Base-by-base conservation (phyloP, 2,113 vertebrate genomes). In the Xenus cinereus region DNA sequence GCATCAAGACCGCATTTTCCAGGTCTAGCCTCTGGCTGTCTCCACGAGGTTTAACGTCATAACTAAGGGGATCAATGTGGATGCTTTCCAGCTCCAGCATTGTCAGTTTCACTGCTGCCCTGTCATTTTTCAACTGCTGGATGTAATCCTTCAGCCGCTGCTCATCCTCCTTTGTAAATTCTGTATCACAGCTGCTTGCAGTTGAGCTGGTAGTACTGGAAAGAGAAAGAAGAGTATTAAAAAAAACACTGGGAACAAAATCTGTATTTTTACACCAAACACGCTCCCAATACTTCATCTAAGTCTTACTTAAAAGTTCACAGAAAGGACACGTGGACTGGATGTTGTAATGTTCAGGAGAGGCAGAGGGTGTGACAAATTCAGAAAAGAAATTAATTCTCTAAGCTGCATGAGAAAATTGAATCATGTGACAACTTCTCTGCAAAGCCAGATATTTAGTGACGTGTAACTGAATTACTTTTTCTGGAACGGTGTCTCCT, bases 1-100 rank as follows among this genome's bases (percentile, higher is more conserved):
- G 99, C 99, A 99, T 99, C 84, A 99, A 97, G 62, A 99, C 99
- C 0, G 99, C 99, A 17, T 99, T 99, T 97, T 99, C 99, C 83
- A 99, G 97, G 91, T 99, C 99, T 39, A 99, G 98, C 69, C 98
- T 95, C 94, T 99, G 98, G 69, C 98, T 98, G 97, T 99, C 99
- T 33, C 98, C 98, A 24, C 98, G 98, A 32, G 99, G 98, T 95
- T 98, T 99, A 93, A 98, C 96, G 1, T 99, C 98, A 19, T 98
- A 98, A 95, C 98, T 99, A 57, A 99, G 98, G 3, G 98, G 98
- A 93, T 99, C 99, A 23, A 99, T 98, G 97, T 99, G 98, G 75
- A 99, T 97, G 94, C 99, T 99, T 89, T 99, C 99, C 95, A 99
- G 97, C 92, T 99, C 98, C 95, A 99, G 88, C 98, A 99, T 98